Conservation (phyloP, 2,888 invertebrate species). For the Apamea crenata region DNA sequence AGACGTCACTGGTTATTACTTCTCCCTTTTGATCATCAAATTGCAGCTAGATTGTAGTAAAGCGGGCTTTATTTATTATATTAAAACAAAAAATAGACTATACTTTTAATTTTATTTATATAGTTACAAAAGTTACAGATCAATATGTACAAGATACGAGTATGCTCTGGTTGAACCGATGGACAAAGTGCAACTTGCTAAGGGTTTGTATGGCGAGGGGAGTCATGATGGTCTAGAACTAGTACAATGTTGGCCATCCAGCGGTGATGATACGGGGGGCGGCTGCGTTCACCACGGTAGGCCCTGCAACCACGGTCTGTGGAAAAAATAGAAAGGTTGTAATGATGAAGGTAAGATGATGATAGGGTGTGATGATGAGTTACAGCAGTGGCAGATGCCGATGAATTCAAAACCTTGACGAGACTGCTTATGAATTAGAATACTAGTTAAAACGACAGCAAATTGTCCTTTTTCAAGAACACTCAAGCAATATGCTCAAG, state of each 20-base stretch:
- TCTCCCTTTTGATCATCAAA: neutral
- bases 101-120: conserved; percentile 61
- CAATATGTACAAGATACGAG: conserved; percentile 60
- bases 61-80: neutral
- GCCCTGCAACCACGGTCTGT: conserved; percentile 86
- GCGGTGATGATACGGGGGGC: conserved; percentile 74
- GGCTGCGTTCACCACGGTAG: conserved; percentile 81
- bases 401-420: no score
- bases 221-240: conserved; percentile 59
- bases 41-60: neutral
- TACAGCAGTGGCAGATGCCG: no score
- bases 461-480: no score
- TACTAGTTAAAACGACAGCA: no score
- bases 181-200: conserved; percentile 60
- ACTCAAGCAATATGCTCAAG: no score
- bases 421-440: no score
- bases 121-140: conserved; percentile 33
- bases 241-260: conserved; percentile 70
- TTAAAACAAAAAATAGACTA: conserved; percentile 30
- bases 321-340: conserved; percentile 36
- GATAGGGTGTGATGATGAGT: no score
- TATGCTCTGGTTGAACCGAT: conserved; percentile 41
- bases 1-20: neutral
- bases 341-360: no score
- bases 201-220: conserved; percentile 24